phyloP scores from a whole-genome alignment of 1,140 invertebrate genomes.

The Stenopsyche tienmushanensis region DNA sequence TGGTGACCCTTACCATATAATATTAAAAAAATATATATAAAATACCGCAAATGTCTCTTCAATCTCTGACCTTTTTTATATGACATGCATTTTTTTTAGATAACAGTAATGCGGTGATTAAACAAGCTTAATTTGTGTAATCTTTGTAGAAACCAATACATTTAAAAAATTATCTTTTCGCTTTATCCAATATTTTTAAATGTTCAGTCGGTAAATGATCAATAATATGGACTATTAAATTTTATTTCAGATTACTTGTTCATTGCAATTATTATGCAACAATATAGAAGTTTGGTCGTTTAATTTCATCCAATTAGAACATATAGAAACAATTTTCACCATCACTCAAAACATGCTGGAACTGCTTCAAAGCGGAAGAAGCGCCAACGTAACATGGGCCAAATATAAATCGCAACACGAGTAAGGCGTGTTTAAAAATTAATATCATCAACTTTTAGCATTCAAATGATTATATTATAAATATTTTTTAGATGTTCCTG shows the following conservation, averaged over 20 bases:
- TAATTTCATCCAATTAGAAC: background rate
- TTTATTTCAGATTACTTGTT: slow-evolving; percentile 34
- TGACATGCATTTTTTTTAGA: no score
- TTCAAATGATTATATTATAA: slow-evolving; percentile 4
- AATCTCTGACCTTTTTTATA: no score
- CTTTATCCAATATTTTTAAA: no score
- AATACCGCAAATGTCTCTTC: no score
- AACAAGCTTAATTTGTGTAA: no score
- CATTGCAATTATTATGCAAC: slow-evolving; percentile 34
- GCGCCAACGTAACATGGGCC: slow-evolving; percentile 1
- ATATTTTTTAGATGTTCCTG: slow-evolving; percentile 30
- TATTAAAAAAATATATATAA: no score
- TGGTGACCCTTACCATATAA: no score
- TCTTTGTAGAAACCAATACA: no score
- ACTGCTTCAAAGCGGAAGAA: slow-evolving; percentile 7
- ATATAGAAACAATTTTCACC: slow-evolving; percentile 11
- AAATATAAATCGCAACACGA: slow-evolving; percentile 3
- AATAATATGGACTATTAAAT: no score
- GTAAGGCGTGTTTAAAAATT: slow-evolving; percentile 13
- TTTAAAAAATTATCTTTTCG: no score
- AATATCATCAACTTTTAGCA: background rate
- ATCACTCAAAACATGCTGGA: slow-evolving; percentile 23
- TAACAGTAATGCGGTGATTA: no score
- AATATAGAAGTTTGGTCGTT: slow-evolving; percentile 28
- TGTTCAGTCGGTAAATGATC: no score